Base-by-base conservation (phyloP, 1,140 invertebrate genomes). In the Diploscapter pachys region DNA sequence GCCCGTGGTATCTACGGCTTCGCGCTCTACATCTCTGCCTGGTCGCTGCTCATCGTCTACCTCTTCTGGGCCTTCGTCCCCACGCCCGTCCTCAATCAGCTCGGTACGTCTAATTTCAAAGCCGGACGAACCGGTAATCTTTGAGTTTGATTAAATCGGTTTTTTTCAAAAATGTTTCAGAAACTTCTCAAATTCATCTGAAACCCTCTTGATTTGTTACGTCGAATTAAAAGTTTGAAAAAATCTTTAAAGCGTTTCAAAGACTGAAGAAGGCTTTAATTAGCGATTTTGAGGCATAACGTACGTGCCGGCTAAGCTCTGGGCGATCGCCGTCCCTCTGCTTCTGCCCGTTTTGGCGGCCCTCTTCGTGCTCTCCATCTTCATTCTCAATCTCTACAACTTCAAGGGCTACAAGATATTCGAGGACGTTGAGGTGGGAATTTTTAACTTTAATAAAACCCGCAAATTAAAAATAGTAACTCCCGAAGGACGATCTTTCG, bases 41-140 rank as follows among this genome's bases (percentile, higher is more conserved):
- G 61, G 68, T 57, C 73, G 13, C 69, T 79, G 31, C 59, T 72
- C 2, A 63, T 75, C 3, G 31, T 77, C n/a, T 79, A 79, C 68
- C 51, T 79, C 6, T 69, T 79, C 53, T 79, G 78, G 78, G 77
- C 78, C 3, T 55, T 79, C 51, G 66, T 80, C 2, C 78, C 78
- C 9, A 71, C 65, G 3, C 74, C 74, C 4, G 66, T 79, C 57
- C 56, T 79, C 55, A 72, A 72, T 80, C 48, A 68, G 51, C 48
- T 70, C 5, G 63, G 66, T 77, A 11, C 13, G 54, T 3, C 13
- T 66, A 11, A 50, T 70, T 51, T 62, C 8, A 31, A 31, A 31
- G 31, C 31, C 31, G 31, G 1, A 31, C 31, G 31, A 31, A 31
- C 31, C 31, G 31, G 1, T 31, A 31, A 31, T 31, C 31, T 31